Base-by-base conservation (phyloP, 2,797 vertebrate genomes). In the Spea hammondii region DNA sequence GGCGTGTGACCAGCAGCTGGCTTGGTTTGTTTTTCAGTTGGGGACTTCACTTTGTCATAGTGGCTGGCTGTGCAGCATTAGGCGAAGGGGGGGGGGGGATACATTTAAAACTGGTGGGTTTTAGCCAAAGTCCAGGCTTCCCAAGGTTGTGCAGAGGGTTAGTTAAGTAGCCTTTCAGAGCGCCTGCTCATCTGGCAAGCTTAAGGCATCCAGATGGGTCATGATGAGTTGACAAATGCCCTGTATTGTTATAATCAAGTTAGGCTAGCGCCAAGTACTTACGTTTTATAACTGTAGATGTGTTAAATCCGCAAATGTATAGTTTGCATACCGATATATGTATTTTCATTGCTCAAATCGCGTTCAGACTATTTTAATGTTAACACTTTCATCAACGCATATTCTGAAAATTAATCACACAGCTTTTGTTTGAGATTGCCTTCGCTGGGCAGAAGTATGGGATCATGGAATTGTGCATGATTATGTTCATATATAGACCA, bases 171-270 rank as follows among this genome's bases (percentile, higher is more conserved):
- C 59, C 12, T 17, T 17, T 17, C n/a, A 4, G n/a, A 62, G 14
- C n/a, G n/a, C 59, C 14, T 62, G 59, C 59, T 62, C 59, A 62
- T 62, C 59, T 62, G 59, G 59, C 59, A 62, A 62, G 59, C 59
- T 62, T 5, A 62, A 62, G 14, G 14, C n/a, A 32, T n/a, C 59
- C 59, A 62, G 59, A 62, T 62, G 59, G 59, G 59, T 62, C 59
- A 32, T 32, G n/a, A 17, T 62, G 59, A 62, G 14, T 12, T 62
- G 59, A 62, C 59, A 62, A 62, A 62, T 62, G 59, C 7, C 7
- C 32, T 17, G n/a, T 62, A 17, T 62, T 62, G 10, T 62, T 62
- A 62, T 62, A 62, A 62, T 62, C 59, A 17, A 6, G 59, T 62
- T 62, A 12, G 14, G 14, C 59, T 17, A 62, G 59, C 59, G 32